These are phyloP conservation scores for Brachionus koreanus DNA, from an alignment of 1,140 invertebrate species.

Conservation along the genomic window DNA sequence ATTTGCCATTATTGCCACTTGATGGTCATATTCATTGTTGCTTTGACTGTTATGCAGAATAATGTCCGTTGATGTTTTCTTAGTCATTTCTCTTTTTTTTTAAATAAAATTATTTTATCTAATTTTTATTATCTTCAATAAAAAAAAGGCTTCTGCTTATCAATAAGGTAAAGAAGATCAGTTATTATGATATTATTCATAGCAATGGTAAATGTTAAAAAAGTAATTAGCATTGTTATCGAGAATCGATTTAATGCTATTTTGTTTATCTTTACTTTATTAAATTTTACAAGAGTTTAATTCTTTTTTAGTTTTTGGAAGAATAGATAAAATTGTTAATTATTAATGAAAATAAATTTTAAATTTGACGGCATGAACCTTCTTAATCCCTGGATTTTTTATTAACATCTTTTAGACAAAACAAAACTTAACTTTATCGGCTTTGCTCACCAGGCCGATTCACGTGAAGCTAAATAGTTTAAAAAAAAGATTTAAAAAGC, in stretches of 20 bases:
- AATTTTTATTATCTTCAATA: background rate
- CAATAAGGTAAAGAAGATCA: background rate
- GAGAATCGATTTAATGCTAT: background rate
- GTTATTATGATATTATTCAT: background rate
- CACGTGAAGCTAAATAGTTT: background rate
- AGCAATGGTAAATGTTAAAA: background rate
- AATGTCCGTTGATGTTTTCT: conserved; percentile 1
- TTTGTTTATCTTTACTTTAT: background rate
- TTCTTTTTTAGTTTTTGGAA: background rate
- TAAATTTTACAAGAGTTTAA: background rate
- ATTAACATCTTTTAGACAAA: background rate
- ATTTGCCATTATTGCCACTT: background rate
- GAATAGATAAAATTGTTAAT: background rate
- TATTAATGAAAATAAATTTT: background rate
- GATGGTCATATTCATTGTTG: background rate
- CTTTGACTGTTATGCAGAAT: background rate
- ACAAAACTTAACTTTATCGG: background rate
- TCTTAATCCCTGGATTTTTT: background rate
- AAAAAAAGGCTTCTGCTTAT: background rate
- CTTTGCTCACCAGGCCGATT: background rate
- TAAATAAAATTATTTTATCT: background rate
- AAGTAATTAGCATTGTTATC: background rate
- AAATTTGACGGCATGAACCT: background rate
- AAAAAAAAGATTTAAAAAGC: no score
- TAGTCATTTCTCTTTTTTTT: background rate